A percentile compares a stretch with the other conserved stretches of the same genome.
These are phyloP conservation scores for Atopsyche davidsoni DNA, from an alignment of 1,140 invertebrate species.

Conservation along the genomic window DNA sequence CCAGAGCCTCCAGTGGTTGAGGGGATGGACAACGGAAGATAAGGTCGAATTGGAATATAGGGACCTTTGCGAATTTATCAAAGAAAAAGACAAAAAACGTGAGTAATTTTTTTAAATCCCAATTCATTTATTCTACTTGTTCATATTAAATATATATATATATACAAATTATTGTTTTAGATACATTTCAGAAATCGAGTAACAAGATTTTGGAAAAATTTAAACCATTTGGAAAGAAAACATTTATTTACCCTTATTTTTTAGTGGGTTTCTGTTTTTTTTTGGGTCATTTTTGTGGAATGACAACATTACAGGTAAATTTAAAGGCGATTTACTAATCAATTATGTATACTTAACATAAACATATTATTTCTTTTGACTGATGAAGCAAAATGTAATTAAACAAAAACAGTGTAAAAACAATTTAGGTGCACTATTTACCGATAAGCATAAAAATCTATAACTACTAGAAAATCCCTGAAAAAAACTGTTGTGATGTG, in stretches of 20 bases:
- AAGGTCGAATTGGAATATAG: slow-evolving; percentile 53
- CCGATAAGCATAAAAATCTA: too few relatives aligned
- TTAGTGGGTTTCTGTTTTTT: slow-evolving; percentile 61
- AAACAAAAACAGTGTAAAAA: too few relatives aligned
- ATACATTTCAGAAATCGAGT: not conserved
- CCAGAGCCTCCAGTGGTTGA: slow-evolving; percentile 55
- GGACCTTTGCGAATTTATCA: slow-evolving; percentile 40
- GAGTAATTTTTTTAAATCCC: too few relatives aligned
- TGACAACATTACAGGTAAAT: slow-evolving; percentile 55
- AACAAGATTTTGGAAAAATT: slow-evolving; percentile 31
- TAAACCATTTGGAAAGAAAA: slow-evolving; percentile 44
- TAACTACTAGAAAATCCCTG: too few relatives aligned
- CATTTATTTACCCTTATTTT: slow-evolving; percentile 58
- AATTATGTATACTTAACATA: too few relatives aligned
- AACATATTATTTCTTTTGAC: too few relatives aligned
- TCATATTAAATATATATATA: too few relatives aligned
- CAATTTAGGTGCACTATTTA: too few relatives aligned
- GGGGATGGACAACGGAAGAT: slow-evolving; percentile 56
- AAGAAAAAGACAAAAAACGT: slow-evolving; percentile 37
- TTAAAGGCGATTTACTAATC: too few relatives aligned
- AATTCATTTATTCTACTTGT: too few relatives aligned
- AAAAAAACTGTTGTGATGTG: too few relatives aligned
- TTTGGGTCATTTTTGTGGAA: slow-evolving; percentile 64
- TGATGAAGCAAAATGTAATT: too few relatives aligned
- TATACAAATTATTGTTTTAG: not conserved